Percentiles rank a stretch among this genome's conserved stretches.
These are phyloP conservation scores for Parnassius glacialis DNA, from an alignment of 2,888 invertebrate species.

Conservation along the genomic window DNA sequence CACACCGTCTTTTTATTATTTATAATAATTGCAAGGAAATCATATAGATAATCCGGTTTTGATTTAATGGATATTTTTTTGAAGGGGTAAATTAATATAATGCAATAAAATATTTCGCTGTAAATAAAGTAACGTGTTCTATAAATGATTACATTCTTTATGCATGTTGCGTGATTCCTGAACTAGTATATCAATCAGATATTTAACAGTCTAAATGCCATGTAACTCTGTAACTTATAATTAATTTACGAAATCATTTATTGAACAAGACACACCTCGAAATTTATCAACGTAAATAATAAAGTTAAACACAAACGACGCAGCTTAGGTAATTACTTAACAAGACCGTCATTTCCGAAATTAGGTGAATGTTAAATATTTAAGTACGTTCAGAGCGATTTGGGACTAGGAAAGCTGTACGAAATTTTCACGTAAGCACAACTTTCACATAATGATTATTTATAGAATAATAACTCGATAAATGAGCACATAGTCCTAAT, in stretches of 20 bases:
- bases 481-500: no score
- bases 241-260: slow-evolving; percentile 35
- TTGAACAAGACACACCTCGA: slow-evolving; percentile 27
- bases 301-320: slow-evolving; percentile 4
- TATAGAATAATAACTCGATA: no score
- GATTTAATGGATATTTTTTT: no score
- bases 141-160: slow-evolving; percentile 12
- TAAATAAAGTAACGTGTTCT: slow-evolving; percentile 1
- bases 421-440: no score
- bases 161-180: slow-evolving; percentile 29
- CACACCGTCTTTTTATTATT: no score
- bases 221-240: slow-evolving; percentile 31
- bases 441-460: no score
- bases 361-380: not conserved
- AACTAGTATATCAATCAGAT: slow-evolving; percentile 45
- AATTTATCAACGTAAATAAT: slow-evolving; percentile 16
- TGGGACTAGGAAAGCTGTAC: no score
- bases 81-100: no score
- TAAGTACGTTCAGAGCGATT: no score
- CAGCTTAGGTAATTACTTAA: slow-evolving; percentile 8
- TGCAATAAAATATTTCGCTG: no score
- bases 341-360: slow-evolving; percentile 3
- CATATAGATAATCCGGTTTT: no score
- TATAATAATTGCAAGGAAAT: no score
- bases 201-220: slow-evolving; percentile 36